Evolutionary conservation across 2,888 invertebrate species (phyloP), one percentile per base, ranked within the genome.

Genomic region (Ophioninae sp.): DNA sequence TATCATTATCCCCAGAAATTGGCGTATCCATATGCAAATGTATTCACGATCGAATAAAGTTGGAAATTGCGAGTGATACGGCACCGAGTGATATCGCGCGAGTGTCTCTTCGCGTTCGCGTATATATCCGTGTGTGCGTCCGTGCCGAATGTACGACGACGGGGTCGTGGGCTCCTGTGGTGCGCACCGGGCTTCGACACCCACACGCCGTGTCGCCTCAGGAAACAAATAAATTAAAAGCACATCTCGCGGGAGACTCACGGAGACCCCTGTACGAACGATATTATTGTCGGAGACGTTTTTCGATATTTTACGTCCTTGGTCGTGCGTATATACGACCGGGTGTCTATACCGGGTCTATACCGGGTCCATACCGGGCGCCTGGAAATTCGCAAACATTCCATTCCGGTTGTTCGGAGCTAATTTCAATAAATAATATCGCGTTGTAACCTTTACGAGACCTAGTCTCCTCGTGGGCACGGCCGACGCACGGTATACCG

Each of bases 161-260:
- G 81, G 82, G 80, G 80, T 84, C 84, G 81, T 78, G 75, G 71
- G 82, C 84, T 84, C 86, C 85, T 84, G 91, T 89, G 88, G 91
- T 85, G 91, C 91, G 90, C 91, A 90, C 91, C 91, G 91, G 91
- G 91, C 87, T 90, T 91, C 91, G 90, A 91, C 91, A 91, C 91
- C 91, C 91, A 91, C 91, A 91, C 91, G 91, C 91, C 91, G 89
- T 88, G 90, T 90, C 89, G 90, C 88, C 89, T 91, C 91, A 91
- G 89, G 89, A 91, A 91, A 91, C 87, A 89, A 89, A 91, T 91
- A 91, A 91, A 91, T 91, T 87, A 86, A 83, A 78, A 85, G 76
- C 73, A 75, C 78, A 80, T 82, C 81, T 85, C 79, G 78, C 59
- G 61, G 51, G 76, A 61, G 61, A 71, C 69, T 65, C 30, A 67